Evolutionary conservation across 2,888 invertebrate genomes (phyloP).

Genomic region (Latrodectus elegans): DNA sequence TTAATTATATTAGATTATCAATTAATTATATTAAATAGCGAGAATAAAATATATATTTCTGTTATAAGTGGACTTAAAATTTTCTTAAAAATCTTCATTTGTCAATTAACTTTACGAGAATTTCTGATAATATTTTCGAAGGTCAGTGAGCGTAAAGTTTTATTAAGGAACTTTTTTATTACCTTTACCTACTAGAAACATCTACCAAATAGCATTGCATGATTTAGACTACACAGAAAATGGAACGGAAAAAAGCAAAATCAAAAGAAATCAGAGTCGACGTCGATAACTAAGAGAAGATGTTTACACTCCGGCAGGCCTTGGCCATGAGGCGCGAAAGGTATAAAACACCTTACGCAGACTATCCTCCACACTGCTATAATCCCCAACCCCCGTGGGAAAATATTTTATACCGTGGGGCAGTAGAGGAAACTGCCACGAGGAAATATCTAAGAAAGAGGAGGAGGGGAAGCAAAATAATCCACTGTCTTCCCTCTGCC

Average conservation of each 20-base stretch:
- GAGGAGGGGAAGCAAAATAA: slow-evolving; percentile 47
- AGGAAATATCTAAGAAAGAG: neutral
- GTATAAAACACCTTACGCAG: slow-evolving; percentile 56
- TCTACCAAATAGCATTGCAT: neutral
- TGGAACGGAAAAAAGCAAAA: neutral
- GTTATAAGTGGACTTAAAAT: no score
- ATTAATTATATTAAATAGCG: no score
- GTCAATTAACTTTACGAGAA: no score
- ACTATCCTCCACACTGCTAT: slow-evolving; percentile 34
- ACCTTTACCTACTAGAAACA: no score
- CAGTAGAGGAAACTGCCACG: slow-evolving; percentile 50
- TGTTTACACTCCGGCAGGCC: slow-evolving; percentile 47
- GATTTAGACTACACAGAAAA: neutral
- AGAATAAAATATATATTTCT: no score
- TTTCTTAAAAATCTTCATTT: no score
- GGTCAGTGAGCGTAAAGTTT: no score
- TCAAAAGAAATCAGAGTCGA: neutral
- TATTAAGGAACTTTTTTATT: no score
- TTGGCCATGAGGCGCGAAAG: slow-evolving; percentile 42
- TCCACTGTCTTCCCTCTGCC: slow-evolving; percentile 42
- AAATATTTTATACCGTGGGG: slow-evolving; percentile 67
- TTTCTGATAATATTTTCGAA: no score
- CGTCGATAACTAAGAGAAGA: slow-evolving; percentile 52
- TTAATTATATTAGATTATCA: no score
- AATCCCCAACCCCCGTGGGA: slow-evolving; percentile 68